Evolutionary conservation across 2,797 vertebrate genomes (phyloP).

Genomic region (Pseudocheirus occidentalis): DNA sequence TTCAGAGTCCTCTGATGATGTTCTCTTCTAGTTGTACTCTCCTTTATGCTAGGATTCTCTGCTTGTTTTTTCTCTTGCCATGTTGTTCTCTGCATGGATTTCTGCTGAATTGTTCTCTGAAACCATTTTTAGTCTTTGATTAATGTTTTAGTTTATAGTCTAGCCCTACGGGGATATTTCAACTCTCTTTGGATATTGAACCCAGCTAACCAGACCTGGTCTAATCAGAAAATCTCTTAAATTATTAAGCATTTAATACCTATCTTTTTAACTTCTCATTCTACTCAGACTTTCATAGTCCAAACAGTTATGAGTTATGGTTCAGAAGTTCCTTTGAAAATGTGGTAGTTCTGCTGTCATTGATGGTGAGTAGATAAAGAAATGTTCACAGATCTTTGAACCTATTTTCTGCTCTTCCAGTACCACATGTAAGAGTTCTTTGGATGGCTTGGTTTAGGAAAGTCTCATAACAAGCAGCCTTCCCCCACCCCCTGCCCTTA

Average conservation of each 20-base stretch:
- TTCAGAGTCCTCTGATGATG: background rate
- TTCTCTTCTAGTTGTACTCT: background rate
- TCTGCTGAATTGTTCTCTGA: background rate
- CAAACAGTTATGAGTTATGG: background rate
- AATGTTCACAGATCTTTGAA: background rate
- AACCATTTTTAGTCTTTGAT: background rate
- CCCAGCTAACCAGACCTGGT: background rate
- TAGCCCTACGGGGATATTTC: background rate
- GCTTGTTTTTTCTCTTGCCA: background rate
- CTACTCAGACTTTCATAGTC: background rate
- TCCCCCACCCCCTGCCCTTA: background rate
- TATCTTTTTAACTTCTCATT: background rate
- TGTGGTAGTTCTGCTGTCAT: background rate
- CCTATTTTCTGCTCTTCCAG: background rate
- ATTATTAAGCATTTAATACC: background rate
- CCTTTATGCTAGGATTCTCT: background rate
- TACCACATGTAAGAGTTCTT: background rate
- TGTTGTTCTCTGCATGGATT: background rate
- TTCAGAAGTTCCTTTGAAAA: background rate
- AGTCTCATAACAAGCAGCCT: background rate
- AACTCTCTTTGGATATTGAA: background rate
- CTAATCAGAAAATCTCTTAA: background rate
- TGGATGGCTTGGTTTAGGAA: too few species aligned
- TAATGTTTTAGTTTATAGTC: background rate
- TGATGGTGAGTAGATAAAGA: background rate